Conservation (phyloP, 1,140 invertebrate species). For the Drosophila pruinosa region DNA sequence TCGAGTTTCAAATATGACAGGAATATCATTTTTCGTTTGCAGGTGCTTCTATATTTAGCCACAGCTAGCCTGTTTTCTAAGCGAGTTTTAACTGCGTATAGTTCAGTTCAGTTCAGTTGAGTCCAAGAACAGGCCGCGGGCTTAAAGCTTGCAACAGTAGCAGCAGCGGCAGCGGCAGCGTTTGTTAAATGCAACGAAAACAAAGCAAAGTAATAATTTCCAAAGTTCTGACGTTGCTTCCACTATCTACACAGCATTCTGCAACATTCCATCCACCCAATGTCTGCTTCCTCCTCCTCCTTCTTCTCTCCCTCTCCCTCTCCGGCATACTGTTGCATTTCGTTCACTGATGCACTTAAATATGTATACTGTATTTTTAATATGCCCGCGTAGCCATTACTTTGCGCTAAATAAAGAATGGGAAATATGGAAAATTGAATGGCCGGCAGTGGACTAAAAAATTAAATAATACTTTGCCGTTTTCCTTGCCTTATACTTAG, state of each 20-base stretch:
- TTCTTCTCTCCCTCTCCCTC: no score
- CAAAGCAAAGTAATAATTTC: conserved; percentile 74
- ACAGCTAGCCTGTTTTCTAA: conserved; percentile 8
- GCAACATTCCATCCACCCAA: neutral
- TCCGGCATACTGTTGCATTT: neutral
- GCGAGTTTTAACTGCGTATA: neutral
- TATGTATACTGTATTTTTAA: conserved; percentile 69
- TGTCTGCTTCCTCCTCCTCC: neutral
- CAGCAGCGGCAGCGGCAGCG: neutral
- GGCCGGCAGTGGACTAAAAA: conserved; percentile 28
- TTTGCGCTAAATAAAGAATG: conserved; percentile 39
- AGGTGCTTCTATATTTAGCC: conserved; percentile 38
- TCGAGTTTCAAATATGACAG: neutral
- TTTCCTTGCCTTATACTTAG: neutral
- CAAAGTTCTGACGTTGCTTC: conserved; percentile 67
- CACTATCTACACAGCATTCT: conserved; percentile 16
- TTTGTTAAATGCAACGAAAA: conserved; percentile 52
- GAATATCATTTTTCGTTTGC: neutral
- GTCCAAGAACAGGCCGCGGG: conserved; percentile 1
- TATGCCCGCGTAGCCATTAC: conserved; percentile 64
- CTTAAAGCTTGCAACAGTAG: conserved; percentile 4
- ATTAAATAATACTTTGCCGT: conserved; percentile 63
- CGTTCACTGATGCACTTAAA: conserved; percentile 60
- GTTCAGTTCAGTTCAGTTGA: neutral
- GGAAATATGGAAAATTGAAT: conserved; percentile 35